Evolutionary conservation across 2,113 vertebrate genomes (phyloP), one percentile per base, ranked within the genome.

Genomic region (Forbesichthys papilliferus): DNA sequence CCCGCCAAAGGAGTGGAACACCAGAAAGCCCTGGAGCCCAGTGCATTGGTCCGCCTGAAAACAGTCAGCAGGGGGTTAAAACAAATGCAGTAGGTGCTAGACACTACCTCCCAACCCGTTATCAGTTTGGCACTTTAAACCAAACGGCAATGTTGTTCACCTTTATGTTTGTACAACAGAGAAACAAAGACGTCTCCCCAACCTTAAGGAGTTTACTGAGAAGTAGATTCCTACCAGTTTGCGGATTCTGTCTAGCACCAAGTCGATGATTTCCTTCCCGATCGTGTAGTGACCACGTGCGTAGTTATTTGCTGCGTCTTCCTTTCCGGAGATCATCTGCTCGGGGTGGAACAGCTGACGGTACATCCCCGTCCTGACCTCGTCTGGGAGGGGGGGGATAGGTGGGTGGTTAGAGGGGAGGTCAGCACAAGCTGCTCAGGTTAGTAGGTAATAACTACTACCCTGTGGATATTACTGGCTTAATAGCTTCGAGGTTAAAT

Each of bases 271-370:
- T 68, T 90, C 89, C 64, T 89, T 90, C 8, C 89, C 89, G 0
- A 90, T 77, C 0, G 89, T 90, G 77, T 90, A 90, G 73, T 90
- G 87, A 10, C 89, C 89, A 0, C 89, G 85, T 64, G 89, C 89
- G 48, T 90, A 90, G 79, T 90, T 90, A 70, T 90, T 90, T 61
- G 89, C 89, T 0, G 89, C 89, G 3, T 90, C 89, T 49, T 90
- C 89, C 61, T 89, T 90, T 1, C 89, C 89, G 0, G 89, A 90
- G 72, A 90, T 90, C 62, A 90, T 72, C 82, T 90, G 89, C 72
- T 90, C 89, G 0, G 89, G 89, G 61, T 90, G 89, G 74, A 90
- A 90, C 1, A 90, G 84, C 74, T 89, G 84, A 0, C 89, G 84
- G 61, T 90, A 90, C 0, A 61, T 71, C 1, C 89, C 89, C 3